These are phyloP conservation scores for Aethes cnicana DNA, from an alignment of 2,888 invertebrate genomes.

Conservation along the genomic window DNA sequence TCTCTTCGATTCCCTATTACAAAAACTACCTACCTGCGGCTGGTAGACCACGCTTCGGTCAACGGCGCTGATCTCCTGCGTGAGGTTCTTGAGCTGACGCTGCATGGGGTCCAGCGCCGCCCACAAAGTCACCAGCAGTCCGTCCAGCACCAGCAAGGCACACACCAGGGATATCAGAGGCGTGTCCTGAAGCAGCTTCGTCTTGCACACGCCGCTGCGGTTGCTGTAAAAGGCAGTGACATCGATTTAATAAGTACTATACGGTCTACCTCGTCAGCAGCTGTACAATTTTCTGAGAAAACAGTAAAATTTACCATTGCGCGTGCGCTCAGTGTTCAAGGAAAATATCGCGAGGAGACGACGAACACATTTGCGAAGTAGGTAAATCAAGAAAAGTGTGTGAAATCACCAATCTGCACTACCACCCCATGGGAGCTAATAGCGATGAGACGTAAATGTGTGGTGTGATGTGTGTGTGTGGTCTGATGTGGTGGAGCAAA, in stretches of 20 bases:
- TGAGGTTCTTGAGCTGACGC: slow-evolving; percentile 90
- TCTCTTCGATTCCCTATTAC: too few relatives aligned
- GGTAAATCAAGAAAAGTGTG: too few relatives aligned
- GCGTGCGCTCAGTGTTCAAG: too few relatives aligned
- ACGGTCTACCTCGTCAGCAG: not conserved
- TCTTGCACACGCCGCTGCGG: slow-evolving; percentile 91
- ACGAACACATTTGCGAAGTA: too few relatives aligned
- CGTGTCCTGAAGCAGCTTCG: slow-evolving; percentile 94
- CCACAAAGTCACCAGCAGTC: slow-evolving; percentile 92
- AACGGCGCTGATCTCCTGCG: slow-evolving; percentile 88
- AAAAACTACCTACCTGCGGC: slow-evolving; percentile 90
- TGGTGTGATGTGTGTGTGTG: too few relatives aligned
- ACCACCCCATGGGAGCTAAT: too few relatives aligned
- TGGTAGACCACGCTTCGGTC: slow-evolving; percentile 93
- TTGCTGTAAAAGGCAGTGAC: slow-evolving; percentile 72
- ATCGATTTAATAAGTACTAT: not conserved
- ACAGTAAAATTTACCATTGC: too few relatives aligned
- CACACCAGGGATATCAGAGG: slow-evolving; percentile 93
- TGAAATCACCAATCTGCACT: too few relatives aligned
- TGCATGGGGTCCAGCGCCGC: slow-evolving; percentile 93
- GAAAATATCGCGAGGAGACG: too few relatives aligned
- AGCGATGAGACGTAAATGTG: too few relatives aligned
- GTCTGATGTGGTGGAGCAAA: too few relatives aligned
- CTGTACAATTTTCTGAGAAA: too few relatives aligned
- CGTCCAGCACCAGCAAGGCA: slow-evolving; percentile 91